Percentiles rank a stretch among this genome's conserved stretches.
Evolutionary conservation across 2,797 vertebrate species (phyloP).

Genomic region (Choloepus didactylus): DNA sequence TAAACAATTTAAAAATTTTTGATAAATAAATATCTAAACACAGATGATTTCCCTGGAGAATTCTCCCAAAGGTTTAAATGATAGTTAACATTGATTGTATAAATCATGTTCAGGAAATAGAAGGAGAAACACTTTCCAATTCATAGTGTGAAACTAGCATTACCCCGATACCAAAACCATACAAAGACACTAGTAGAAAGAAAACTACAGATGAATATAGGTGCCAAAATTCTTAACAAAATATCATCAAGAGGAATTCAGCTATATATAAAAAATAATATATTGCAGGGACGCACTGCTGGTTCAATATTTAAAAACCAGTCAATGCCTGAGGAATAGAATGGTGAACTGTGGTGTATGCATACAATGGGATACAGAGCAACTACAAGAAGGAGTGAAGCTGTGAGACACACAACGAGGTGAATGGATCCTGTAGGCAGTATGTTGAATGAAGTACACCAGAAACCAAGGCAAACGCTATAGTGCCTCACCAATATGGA

Average conservation of each 20-base stretch:
- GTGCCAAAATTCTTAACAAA: not conserved
- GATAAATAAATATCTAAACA: not conserved
- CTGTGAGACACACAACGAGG: too few relatives aligned
- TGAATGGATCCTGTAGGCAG: too few relatives aligned
- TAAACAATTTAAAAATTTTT: too few relatives aligned
- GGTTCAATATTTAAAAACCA: not conserved
- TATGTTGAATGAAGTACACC: too few relatives aligned
- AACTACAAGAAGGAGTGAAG: too few relatives aligned
- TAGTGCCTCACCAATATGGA: too few relatives aligned
- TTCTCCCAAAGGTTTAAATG: not conserved
- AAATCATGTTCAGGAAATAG: not conserved
- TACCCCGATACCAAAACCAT: too few relatives aligned
- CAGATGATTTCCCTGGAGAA: not conserved
- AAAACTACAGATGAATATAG: not conserved
- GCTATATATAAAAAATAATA: not conserved
- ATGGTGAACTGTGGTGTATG: too few relatives aligned
- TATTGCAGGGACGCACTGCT: not conserved
- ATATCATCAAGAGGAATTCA: not conserved
- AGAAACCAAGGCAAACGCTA: too few relatives aligned
- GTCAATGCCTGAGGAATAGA: too few relatives aligned
- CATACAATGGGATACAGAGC: too few relatives aligned
- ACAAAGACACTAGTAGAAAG: not conserved
- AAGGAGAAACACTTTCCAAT: too few relatives aligned
- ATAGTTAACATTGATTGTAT: not conserved
- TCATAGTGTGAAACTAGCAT: not conserved